phyloP scores from a whole-genome alignment of 2,797 vertebrate species.

The Todus mexicanus region DNA sequence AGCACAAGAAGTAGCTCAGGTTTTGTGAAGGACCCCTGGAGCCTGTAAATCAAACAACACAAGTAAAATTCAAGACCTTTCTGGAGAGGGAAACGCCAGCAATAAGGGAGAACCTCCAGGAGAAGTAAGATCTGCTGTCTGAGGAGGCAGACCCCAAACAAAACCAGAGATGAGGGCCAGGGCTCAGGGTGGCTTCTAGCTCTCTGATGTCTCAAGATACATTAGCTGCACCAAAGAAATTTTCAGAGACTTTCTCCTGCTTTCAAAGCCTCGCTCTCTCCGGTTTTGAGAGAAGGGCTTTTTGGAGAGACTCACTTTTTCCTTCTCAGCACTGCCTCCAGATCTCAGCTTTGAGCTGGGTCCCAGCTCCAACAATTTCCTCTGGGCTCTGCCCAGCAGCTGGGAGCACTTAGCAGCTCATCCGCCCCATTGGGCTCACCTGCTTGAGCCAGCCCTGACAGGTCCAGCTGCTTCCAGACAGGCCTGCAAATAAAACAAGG shows the following conservation, averaged over 20 bases:
- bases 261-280: neutral
- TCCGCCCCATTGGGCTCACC: slow-evolving; percentile 67
- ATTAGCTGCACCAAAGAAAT: neutral
- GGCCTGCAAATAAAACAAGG: neutral
- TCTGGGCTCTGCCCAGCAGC: slow-evolving; percentile 60
- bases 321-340: neutral
- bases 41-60: neutral
- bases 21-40: neutral
- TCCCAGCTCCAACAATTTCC: slow-evolving; percentile 67
- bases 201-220: neutral
- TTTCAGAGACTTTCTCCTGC: neutral
- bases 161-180: neutral
- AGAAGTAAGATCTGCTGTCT: neutral
- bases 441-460: slow-evolving; percentile 63
- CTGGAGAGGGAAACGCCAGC: neutral
- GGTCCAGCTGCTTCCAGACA: slow-evolving; percentile 74
- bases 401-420: slow-evolving; percentile 77
- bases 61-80: slow-evolving; percentile 1
- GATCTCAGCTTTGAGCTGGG: slow-evolving; percentile 32
- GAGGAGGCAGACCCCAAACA: neutral
- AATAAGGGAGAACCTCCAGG: neutral
- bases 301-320: slow-evolving; percentile 20
- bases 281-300: neutral
- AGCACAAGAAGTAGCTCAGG: neutral
- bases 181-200: neutral